Percentiles rank a stretch among this genome's conserved stretches.
phyloP scores from a whole-genome alignment of 2,888 invertebrate species.

The Nymphalis c-album region DNA sequence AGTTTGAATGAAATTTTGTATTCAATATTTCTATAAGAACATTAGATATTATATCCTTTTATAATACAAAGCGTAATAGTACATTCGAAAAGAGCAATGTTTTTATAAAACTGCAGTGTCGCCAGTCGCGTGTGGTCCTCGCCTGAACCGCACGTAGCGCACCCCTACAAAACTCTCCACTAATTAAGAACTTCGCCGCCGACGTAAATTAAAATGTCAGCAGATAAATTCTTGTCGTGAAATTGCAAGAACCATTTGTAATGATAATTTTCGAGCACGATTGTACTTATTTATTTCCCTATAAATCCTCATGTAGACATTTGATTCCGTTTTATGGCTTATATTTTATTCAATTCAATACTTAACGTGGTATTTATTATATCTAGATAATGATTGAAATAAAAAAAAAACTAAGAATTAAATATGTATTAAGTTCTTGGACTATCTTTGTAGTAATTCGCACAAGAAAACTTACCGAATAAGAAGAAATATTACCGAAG shows the following conservation, averaged over 20 bases:
- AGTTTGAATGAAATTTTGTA: background rate
- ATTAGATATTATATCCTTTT: background rate
- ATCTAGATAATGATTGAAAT: background rate
- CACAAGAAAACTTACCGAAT: background rate
- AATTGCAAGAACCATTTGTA: constrained; percentile 50
- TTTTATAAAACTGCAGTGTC: constrained; percentile 24
- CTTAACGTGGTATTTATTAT: background rate
- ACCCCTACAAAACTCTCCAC: constrained; percentile 43
- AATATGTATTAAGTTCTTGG: background rate
- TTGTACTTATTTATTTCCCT: constrained; percentile 34
- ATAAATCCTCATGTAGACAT: constrained; percentile 29
- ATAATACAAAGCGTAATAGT: constrained; percentile 12
- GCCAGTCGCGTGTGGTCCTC: constrained; percentile 31
- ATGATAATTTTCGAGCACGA: constrained; percentile 36
- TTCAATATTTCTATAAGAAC: background rate
- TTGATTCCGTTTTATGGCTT: constrained; percentile 15
- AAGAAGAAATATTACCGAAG: background rate
- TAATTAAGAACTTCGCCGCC: constrained; percentile 68
- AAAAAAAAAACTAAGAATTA: background rate
- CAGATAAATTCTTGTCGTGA: constrained; percentile 50
- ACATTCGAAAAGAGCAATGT: constrained; percentile 24
- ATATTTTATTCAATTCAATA: background rate
- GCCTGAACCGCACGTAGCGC: constrained; percentile 25
- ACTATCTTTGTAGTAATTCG: background rate
- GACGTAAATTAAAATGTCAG: constrained; percentile 58